A percentile compares a stretch with the other conserved stretches of the same genome.
Conservation (phyloP, 2,888 invertebrate genomes). For the Pheosia tremula region DNA sequence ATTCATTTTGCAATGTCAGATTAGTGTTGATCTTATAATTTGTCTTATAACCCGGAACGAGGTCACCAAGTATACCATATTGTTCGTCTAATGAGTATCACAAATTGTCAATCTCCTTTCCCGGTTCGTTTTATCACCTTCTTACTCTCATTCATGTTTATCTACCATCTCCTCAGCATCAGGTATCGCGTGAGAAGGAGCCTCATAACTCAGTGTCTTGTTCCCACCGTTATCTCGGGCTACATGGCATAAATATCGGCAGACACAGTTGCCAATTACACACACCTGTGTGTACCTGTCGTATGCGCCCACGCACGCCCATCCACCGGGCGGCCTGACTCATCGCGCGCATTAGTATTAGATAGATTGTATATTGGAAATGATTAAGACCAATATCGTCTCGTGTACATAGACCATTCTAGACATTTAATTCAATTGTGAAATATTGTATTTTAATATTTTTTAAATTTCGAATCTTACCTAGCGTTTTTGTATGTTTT, state of each 20-base stretch:
- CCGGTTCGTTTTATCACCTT: background rate
- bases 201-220: conserved; percentile 8
- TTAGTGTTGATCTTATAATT: too few species aligned
- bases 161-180: background rate
- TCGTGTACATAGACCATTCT: too few species aligned
- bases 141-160: background rate
- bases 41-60: too few species aligned
- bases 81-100: too few species aligned
- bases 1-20: too few species aligned
- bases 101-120: background rate
- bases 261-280: conserved; percentile 43
- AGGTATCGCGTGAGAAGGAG: background rate
- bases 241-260: conserved; percentile 41
- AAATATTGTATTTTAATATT: too few species aligned
- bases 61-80: too few species aligned
- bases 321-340: background rate
- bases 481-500: too few species aligned
- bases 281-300: conserved; percentile 23
- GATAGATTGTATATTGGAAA: background rate
- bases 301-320: background rate
- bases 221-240: conserved; percentile 24
- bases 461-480: too few species aligned
- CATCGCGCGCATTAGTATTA: background rate
- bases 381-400: background rate
- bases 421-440: too few species aligned